A percentile compares a stretch with the other conserved stretches of the same genome.
Evolutionary conservation across 2,888 invertebrate genomes (phyloP).

Genomic region (Ctenicera cuprea): DNA sequence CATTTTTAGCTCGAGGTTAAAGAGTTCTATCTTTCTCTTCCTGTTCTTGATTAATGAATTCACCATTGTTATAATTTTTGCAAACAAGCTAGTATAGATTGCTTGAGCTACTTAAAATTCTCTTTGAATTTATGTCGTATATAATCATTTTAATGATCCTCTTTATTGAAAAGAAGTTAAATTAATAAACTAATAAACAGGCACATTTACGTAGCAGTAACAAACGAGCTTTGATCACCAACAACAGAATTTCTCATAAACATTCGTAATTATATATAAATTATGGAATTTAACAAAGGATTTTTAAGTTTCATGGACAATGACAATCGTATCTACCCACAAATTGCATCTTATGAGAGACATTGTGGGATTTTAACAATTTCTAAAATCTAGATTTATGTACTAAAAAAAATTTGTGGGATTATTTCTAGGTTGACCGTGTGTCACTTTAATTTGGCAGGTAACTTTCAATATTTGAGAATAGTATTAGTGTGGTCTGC

Average conservation of each 20-base stretch:
- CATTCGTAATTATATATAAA: not conserved
- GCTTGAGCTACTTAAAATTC: not conserved
- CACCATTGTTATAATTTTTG: slow-evolving; percentile 27
- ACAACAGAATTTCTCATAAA: not conserved
- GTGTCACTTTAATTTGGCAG: slow-evolving; percentile 17
- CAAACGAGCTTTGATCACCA: not conserved
- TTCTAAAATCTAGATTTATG: slow-evolving; percentile 12
- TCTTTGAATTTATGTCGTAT: not conserved
- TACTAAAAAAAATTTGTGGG: not conserved
- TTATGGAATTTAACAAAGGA: not conserved
- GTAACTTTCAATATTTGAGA: not conserved
- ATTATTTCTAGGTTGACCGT: slow-evolving; percentile 1
- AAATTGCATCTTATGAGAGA: not conserved
- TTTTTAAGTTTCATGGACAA: not conserved
- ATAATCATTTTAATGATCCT: not conserved
- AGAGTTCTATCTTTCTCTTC: slow-evolving; percentile 25
- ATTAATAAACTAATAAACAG: too few species aligned
- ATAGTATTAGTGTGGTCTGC: slow-evolving; percentile 2
- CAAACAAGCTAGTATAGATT: not conserved
- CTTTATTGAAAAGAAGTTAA: not conserved
- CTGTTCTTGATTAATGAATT: slow-evolving; percentile 30
- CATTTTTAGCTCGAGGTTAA: slow-evolving; percentile 15
- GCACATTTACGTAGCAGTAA: too few species aligned
- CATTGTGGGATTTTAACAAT: slow-evolving; percentile 6
- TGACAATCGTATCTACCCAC: not conserved